Evolutionary conservation across 2,113 vertebrate genomes (phyloP).

Genomic region (Pelecanoides urinatrix): DNA sequence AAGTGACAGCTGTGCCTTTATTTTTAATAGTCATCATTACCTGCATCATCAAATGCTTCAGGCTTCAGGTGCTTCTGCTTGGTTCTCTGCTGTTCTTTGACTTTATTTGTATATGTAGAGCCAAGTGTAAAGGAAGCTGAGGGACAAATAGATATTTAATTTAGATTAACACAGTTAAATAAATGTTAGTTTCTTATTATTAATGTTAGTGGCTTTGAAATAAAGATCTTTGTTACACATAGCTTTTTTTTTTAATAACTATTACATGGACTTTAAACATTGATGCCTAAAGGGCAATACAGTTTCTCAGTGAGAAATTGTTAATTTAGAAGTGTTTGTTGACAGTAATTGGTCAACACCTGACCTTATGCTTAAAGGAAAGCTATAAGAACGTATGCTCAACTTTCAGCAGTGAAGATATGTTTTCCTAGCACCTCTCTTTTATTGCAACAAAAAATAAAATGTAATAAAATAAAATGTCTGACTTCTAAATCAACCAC

Average conservation of each 20-base stretch:
- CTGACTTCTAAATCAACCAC: background rate
- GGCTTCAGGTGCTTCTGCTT: background rate
- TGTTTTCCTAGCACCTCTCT: background rate
- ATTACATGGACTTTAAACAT: background rate
- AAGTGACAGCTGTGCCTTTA: slow-evolving; percentile 29
- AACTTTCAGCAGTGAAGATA: background rate
- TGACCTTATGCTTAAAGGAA: background rate
- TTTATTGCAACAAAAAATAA: background rate
- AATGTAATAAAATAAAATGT: background rate
- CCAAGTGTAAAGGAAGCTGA: background rate
- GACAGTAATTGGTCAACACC: background rate
- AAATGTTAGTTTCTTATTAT: background rate
- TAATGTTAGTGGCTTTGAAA: background rate
- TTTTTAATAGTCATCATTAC: slow-evolving; percentile 7
- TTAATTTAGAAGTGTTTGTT: background rate
- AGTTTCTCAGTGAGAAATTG: background rate
- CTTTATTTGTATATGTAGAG: background rate
- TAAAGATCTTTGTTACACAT: background rate
- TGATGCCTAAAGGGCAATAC: background rate
- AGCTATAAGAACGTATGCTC: background rate
- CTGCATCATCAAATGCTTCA: background rate
- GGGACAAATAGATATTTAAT: background rate
- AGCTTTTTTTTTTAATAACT: background rate
- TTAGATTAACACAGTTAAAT: background rate
- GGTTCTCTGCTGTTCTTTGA: background rate